Evolutionary conservation across 2,888 invertebrate genomes (phyloP).

Genomic region (Drosophila mimetica): DNA sequence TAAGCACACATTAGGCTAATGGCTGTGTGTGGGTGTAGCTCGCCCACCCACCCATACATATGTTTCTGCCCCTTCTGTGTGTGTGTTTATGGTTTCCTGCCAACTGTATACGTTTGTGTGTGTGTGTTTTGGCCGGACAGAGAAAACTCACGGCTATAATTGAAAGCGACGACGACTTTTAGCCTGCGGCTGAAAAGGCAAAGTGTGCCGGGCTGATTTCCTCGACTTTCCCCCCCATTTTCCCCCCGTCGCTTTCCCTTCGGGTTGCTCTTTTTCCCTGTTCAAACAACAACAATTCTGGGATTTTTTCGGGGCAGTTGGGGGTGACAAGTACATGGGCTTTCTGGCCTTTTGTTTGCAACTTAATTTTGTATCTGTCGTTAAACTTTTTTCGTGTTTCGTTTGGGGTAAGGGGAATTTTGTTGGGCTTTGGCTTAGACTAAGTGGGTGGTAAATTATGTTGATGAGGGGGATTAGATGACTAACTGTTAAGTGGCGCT

Average conservation of each 20-base stretch:
- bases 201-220: slow-evolving; percentile 46
- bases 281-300: slow-evolving; percentile 3
- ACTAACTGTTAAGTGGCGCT: slow-evolving; percentile 6
- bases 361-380: slow-evolving; percentile 79
- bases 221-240: slow-evolving; percentile 37
- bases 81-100: slow-evolving; percentile 23
- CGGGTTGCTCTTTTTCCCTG: slow-evolving; percentile 24
- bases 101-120: slow-evolving; percentile 16
- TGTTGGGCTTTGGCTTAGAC: slow-evolving; percentile 12
- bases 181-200: slow-evolving; percentile 51
- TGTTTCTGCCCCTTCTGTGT: slow-evolving; percentile 9
- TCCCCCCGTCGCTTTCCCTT: slow-evolving; percentile 52
- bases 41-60: slow-evolving; percentile 3
- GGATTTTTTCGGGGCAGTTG: slow-evolving; percentile 13
- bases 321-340: slow-evolving; percentile 49
- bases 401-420: slow-evolving; percentile 4
- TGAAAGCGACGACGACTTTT: slow-evolving; percentile 72
- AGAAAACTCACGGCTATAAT: slow-evolving; percentile 78
- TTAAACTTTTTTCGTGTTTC: slow-evolving; percentile 59
- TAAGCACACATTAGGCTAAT: slow-evolving; percentile 80
- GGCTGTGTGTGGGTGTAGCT: slow-evolving; percentile 54
- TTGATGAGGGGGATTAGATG: not conserved
- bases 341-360: slow-evolving; percentile 68
- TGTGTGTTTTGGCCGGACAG: slow-evolving; percentile 58
- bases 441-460: slow-evolving; percentile 1